These are phyloP conservation scores for Leucophenga maculata DNA, from an alignment of 2,888 invertebrate genomes.

Conservation along the genomic window DNA sequence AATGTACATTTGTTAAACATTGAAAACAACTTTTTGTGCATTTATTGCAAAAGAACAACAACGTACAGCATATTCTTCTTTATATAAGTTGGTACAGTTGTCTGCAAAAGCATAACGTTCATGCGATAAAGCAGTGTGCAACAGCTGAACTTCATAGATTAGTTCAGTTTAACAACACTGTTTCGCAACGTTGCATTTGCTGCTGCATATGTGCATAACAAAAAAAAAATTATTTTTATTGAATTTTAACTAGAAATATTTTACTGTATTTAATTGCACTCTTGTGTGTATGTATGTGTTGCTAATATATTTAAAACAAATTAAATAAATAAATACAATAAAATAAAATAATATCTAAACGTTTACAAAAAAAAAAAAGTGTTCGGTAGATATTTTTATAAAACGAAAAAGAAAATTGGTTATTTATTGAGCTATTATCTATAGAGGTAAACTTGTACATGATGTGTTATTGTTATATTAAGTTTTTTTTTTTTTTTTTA, in stretches of 20 bases:
- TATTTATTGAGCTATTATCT: too few relatives aligned
- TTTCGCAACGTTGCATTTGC: slow-evolving; percentile 3
- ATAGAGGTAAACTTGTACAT: too few relatives aligned
- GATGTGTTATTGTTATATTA: too few relatives aligned
- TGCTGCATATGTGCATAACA: too few relatives aligned
- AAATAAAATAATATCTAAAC: slow-evolving; percentile 16
- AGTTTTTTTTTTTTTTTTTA: too few relatives aligned
- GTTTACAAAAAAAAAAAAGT: too few relatives aligned
- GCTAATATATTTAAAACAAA: too few relatives aligned
- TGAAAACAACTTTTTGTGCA: slow-evolving; percentile 72
- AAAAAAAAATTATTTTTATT: too few relatives aligned
- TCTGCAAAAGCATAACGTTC: background rate
- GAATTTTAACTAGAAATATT: slow-evolving; percentile 20
- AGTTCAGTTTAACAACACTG: slow-evolving; percentile 27
- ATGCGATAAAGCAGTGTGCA: background rate
- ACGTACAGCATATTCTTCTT: too few relatives aligned
- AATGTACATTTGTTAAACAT: slow-evolving; percentile 68
- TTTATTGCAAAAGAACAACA: slow-evolving; percentile 56
- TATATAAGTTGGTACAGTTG: too few relatives aligned
- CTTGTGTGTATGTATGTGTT: background rate
- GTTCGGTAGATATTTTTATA: slow-evolving; percentile 70
- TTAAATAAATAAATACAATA: too few relatives aligned
- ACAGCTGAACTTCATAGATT: background rate
- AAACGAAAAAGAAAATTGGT: slow-evolving; percentile 15
- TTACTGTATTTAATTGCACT: background rate